Evolutionary conservation across 2,113 vertebrate species (phyloP), one percentile per base, ranked within the genome.

Genomic region (Prinia subflava): DNA sequence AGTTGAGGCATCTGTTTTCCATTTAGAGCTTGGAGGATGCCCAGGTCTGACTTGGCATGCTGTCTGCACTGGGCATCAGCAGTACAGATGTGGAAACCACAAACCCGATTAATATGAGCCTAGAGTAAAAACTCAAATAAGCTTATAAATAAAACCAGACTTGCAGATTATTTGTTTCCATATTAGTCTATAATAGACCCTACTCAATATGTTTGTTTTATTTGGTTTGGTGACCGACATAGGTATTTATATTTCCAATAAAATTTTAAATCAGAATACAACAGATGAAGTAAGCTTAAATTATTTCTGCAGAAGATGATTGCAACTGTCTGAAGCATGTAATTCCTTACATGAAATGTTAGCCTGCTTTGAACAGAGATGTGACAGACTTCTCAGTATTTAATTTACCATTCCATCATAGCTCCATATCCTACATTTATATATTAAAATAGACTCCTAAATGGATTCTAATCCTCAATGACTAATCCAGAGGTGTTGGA

Each of bases 191-290:
- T 96, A 96, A 97, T 93, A 96, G 95, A 92, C 83, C 94, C 89
- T 94, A 96, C 95, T 96, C 96, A 96, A 95, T 97, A 94, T 95
- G 95, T 96, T 96, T 96, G 91, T 97, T 96, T 97, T 94, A 95
- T 97, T 97, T 97, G 93, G 94, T 96, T 97, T 95, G 90, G 88
- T 96, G 95, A 95, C 94, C 81, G 62, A 92, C 90, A 67, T 70
- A 86, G 91, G 90, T 95, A 96, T 97, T 97, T 96, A 96, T 96
- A 95, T 95, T 96, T 96, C 92, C 87, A 96, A 96, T 96, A 96
- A 97, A 96, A 96, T 91, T 75, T 94, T 93, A 88, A 96, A 95
- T 97, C 82, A 47, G 84, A 97, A 94, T 91, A 89, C 94, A 97
- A 92, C 70, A 83, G 84, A 84, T n/a, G 2, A 96, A 94, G 87